These are phyloP conservation scores for Euglossa dilemma DNA, from an alignment of 1,140 invertebrate genomes.

Conservation along the genomic window DNA sequence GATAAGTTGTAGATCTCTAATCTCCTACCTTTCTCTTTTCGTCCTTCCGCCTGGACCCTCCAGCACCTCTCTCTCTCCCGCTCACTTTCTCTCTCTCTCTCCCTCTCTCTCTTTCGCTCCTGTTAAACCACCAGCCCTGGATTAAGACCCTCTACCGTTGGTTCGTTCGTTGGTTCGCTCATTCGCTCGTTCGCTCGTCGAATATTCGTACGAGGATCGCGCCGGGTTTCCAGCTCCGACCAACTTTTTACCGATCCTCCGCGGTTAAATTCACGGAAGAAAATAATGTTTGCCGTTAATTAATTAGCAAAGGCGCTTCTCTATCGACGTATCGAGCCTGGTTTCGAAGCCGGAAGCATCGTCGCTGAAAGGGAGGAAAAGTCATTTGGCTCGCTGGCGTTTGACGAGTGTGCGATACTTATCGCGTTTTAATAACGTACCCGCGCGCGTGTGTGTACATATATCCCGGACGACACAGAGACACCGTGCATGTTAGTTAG, in stretches of 20 bases:
- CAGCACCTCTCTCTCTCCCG: not conserved
- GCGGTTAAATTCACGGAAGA: not conserved
- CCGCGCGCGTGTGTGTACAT: no score
- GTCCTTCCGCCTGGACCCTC: not conserved
- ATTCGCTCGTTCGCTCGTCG: not conserved
- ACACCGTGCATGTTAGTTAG: conserved; percentile 2
- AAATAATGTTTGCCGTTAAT: conserved; percentile 3
- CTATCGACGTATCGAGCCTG: not conserved
- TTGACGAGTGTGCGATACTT: conserved; percentile 24
- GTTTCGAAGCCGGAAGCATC: not conserved
- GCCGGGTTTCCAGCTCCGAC: not conserved
- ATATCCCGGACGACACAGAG: not conserved
- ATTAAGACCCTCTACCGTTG: conserved; percentile 41
- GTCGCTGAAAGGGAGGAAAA: not conserved
- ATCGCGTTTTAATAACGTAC: conserved; percentile 21
- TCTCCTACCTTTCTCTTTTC: conserved; percentile 34
- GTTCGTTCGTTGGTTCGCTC: no score
- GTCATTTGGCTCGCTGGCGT: not conserved
- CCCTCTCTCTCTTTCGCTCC: not conserved
- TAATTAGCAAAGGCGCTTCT: not conserved
- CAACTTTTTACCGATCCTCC: not conserved
- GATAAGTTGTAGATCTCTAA: conserved; percentile 64
- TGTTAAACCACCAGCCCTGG: conserved; percentile 25
- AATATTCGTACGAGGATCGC: conserved; percentile 17
- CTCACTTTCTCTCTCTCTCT: not conserved